Base-by-base conservation (phyloP, 2,888 invertebrate genomes). In the Penaeus monodon region DNA sequence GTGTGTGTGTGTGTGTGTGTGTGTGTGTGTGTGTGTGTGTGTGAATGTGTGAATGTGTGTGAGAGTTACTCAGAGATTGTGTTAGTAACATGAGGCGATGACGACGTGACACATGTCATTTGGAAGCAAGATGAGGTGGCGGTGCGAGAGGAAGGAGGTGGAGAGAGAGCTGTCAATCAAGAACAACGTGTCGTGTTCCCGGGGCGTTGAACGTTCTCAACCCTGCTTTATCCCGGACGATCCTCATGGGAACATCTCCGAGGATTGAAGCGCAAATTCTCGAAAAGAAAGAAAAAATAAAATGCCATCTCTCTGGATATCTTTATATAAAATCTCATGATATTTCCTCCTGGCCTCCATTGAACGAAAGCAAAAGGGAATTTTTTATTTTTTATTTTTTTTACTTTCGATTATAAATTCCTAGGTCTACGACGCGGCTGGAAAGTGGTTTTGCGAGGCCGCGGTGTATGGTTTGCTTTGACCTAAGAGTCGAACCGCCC, bases 401-500 rank as follows among this genome's bases (percentile, higher is more conserved):
- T 57, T 14, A 57, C 57, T 57, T 57, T 57, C 57, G 57, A 57
- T 57, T 14, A 57, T 57, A 57, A 57, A 57, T 57, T 57, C 57
- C 57, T 57, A 33, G 82, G 63, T 64, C 64, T 76, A 76, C 76
- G 65, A 49, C 14, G 33, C 24, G 76, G 73, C 22, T 33, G 76
- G 49, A 44, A n/a, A 44, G n/a, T 77, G 77, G 77, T 57, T 27
- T 14, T 77, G 77, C n/a, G 12, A 1, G 17, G n/a, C 84, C 84
- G 57, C 78, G 78, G 29, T 78, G 57, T 57, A 84, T 63, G 57
- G 84, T 77, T 49, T 84, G 65, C 27, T 78, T 84, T 84, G 84
- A 79, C 78, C 78, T 66, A 70, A 70, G 65, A 77, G 33, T 77
- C 27, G 24, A 63, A 63, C 29, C 49, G 68, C n/a, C 76, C 77